Base-by-base conservation (phyloP, 2,113 vertebrate species). In the Gasterosteus nipponicus region DNA sequence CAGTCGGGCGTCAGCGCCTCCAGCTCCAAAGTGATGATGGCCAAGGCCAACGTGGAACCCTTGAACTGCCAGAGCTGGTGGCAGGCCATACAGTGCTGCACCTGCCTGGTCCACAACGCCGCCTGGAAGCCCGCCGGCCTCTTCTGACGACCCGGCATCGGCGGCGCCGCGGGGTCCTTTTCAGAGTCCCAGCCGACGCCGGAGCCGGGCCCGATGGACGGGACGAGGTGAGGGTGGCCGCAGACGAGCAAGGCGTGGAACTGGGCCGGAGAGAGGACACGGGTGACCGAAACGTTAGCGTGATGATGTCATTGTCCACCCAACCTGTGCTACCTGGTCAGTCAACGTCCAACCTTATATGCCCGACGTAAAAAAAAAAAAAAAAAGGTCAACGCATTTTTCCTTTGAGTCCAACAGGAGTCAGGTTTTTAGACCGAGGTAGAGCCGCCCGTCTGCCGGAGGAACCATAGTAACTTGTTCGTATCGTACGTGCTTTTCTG, bases 41-140 rank as follows among this genome's bases (percentile, higher is more conserved):
- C 98, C 93, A 99, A 97, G 88, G 91, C 97, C 92, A 98, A 71
- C 61, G 96, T 99, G 94, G 97, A 99, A 90, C 97, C 98, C 86
- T 94, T 99, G 89, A 97, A 96, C 96, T 99, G 97, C 95, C 96
- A 92, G 31, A 99, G 95, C 80, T 99, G 98, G 98, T 99, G 97
- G 97, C 96, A 97, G n/a, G 96, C 97, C 95, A 96, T 98, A 80
- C 97, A 98, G 93, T 99, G 97, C 94, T 97, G 97, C 77, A 96
- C 94, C 95, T 99, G 98, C 78, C 90, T 98, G 94, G 96, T 99
- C 94, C 97, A 98, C 94, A 97, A 68, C 0, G 94, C 96, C 10
- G 83, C 96, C 35, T 99, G 97, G 97, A 93, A 93, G 89, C 94
- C 89, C 0, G 85, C 95, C 75, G 96, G 97, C 73, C 94, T 98